A percentile compares a stretch with the other conserved stretches of the same genome.
Evolutionary conservation across 1,140 invertebrate genomes (phyloP).

Genomic region (Drosophila oshimai): DNA sequence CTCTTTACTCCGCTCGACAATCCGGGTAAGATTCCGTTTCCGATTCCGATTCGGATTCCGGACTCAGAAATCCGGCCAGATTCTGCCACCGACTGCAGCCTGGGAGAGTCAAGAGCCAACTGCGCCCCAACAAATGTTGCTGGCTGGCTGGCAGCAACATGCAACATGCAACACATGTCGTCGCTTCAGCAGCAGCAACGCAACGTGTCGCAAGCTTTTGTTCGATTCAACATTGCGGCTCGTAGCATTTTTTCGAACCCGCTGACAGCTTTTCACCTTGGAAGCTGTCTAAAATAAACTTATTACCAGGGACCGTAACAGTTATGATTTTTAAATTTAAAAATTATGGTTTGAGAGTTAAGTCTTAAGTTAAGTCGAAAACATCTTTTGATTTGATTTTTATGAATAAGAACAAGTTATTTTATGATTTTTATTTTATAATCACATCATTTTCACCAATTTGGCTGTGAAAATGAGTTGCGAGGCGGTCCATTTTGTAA

Average conservation of each 20-base stretch:
- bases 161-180: background rate
- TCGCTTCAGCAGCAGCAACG: background rate
- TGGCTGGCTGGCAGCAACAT: background rate
- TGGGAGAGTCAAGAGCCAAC: conserved; percentile 42
- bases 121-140: conserved; percentile 17
- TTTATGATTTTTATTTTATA: too few species aligned
- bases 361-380: too few species aligned
- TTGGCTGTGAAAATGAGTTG: too few species aligned
- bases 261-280: background rate
- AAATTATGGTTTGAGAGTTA: too few species aligned
- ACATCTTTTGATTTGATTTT: too few species aligned
- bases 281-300: too few species aligned
- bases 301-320: too few species aligned
- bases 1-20: background rate
- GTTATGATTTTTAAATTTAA: too few species aligned
- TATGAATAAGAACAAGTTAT: too few species aligned
- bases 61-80: conserved; percentile 1
- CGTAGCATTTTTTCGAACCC: background rate
- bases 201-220: conserved; percentile 30
- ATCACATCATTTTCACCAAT: too few species aligned
- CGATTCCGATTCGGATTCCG: conserved; percentile 8
- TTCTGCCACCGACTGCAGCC: conserved; percentile 33
- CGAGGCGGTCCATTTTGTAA: too few species aligned
- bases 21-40: conserved; percentile 10
- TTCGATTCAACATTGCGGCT: background rate